Conservation (phyloP, 2,888 invertebrate genomes). For the Acrocera orbiculus region DNA sequence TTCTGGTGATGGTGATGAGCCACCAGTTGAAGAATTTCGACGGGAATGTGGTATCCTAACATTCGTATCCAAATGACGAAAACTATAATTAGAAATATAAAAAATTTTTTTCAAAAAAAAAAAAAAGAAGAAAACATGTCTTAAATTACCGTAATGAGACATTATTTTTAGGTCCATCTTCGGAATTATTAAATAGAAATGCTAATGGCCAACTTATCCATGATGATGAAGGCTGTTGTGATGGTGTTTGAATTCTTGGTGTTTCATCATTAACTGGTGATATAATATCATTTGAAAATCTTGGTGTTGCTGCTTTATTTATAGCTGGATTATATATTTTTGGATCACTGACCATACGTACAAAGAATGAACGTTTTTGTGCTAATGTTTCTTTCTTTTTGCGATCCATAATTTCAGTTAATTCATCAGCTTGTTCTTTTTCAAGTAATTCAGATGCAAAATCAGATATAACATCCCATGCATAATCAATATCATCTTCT, state of each 20-base stretch:
- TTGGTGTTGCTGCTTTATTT: conserved; percentile 50
- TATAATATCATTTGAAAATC: conserved; percentile 25
- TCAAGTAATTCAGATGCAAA: conserved; percentile 66
- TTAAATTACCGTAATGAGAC: conserved; percentile 54
- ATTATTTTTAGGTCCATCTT: conserved; percentile 46
- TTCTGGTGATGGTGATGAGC: conserved; percentile 48
- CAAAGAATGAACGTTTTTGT: conserved; percentile 88
- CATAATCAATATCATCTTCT: conserved; percentile 65
- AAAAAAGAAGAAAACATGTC: conserved; percentile 1
- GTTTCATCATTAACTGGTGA: conserved; percentile 23
- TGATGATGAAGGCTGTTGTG: conserved; percentile 39
- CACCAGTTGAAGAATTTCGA: conserved; percentile 42
- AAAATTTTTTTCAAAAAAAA: conserved; percentile 5
- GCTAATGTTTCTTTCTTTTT: conserved; percentile 66
- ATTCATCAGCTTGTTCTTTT: conserved; percentile 44
- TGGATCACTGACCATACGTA: conserved; percentile 94
- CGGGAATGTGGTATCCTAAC: conserved; percentile 50
- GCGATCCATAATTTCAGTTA: conserved; percentile 54
- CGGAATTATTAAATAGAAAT: conserved; percentile 67
- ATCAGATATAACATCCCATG: conserved; percentile 71
- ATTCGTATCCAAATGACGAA: conserved; percentile 73
- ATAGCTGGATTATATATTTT: conserved; percentile 90
- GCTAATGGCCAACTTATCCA: conserved; percentile 91
- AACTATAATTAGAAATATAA: conserved; percentile 34
- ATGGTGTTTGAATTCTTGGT: conserved; percentile 29